phyloP scores from a whole-genome alignment of 2,888 invertebrate genomes.

The Dasysyrphus tricinctus region DNA sequence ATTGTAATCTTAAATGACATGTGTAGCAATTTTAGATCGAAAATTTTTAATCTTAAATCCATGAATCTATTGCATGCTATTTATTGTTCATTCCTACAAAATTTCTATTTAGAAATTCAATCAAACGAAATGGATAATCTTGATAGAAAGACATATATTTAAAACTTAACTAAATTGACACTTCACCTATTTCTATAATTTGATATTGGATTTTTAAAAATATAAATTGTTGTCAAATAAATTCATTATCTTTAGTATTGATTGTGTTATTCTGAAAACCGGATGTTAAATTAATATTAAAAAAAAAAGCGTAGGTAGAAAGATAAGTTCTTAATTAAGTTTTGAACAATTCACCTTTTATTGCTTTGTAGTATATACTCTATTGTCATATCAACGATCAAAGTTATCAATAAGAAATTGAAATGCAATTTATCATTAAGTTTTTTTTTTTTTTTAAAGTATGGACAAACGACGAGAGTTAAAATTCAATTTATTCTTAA shows the following conservation, averaged over 20 bases:
- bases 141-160: too few relatives aligned
- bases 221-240: background rate
- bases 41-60: too few relatives aligned
- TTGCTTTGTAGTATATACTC: background rate
- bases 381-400: background rate
- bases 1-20: too few relatives aligned
- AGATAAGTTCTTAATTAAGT: slow-evolving; percentile 3
- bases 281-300: background rate
- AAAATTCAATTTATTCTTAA: slow-evolving; percentile 7
- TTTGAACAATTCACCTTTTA: background rate
- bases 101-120: too few relatives aligned
- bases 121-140: too few relatives aligned
- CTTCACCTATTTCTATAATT: too few relatives aligned
- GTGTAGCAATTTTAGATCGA: too few relatives aligned
- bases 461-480: background rate
- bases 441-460: background rate
- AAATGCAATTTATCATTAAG: background rate
- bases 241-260: background rate
- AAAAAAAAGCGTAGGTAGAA: background rate
- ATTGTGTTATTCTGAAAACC: background rate
- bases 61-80: too few relatives aligned
- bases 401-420: background rate
- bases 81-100: too few relatives aligned
- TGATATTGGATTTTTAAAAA: too few relatives aligned
- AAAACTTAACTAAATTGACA: too few relatives aligned